Conservation (phyloP, 2,888 invertebrate species). For the Pristionchus japonicus region DNA sequence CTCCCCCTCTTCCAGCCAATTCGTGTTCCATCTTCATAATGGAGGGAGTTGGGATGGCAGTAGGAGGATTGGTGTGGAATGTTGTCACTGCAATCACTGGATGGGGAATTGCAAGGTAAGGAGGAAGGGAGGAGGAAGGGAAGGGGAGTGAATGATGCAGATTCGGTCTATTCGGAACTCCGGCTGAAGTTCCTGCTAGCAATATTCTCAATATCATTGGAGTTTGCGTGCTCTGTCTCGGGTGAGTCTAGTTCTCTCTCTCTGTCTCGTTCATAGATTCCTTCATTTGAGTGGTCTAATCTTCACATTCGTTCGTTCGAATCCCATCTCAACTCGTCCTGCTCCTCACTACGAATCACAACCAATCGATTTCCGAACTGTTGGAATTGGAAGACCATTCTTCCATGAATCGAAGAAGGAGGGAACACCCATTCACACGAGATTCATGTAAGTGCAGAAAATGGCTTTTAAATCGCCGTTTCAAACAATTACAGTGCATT, state of each 20-base stretch:
- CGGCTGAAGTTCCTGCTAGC: constrained; percentile 51
- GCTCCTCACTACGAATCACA: constrained; percentile 20
- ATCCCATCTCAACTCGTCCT: background rate
- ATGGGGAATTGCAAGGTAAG: constrained; percentile 35
- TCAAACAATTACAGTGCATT: constrained; percentile 54
- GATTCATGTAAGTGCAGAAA: background rate
- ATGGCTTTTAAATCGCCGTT: too few relatives aligned
- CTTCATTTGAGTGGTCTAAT: constrained; percentile 8
- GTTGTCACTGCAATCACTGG: constrained; percentile 53
- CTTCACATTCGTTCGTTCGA: constrained; percentile 22
- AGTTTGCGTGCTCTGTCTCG: constrained; percentile 58
- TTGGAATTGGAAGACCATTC: constrained; percentile 24
- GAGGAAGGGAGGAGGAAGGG: background rate
- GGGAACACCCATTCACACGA: background rate
- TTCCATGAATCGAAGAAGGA: constrained; percentile 32
- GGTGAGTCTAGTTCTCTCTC: constrained; percentile 49
- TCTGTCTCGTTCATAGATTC: background rate
- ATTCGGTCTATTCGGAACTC: constrained; percentile 62
- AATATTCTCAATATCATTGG: constrained; percentile 60
- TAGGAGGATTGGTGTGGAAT: constrained; percentile 62
- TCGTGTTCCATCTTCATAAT: constrained; percentile 58
- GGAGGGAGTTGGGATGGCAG: constrained; percentile 61
- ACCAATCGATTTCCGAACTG: background rate
- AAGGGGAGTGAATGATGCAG: constrained; percentile 52
- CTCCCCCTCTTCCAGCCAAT: constrained; percentile 53